Percentiles rank a stretch among this genome's conserved stretches.
Evolutionary conservation across 2,888 invertebrate genomes (phyloP).

Genomic region (Sphecodes monilicornis): DNA sequence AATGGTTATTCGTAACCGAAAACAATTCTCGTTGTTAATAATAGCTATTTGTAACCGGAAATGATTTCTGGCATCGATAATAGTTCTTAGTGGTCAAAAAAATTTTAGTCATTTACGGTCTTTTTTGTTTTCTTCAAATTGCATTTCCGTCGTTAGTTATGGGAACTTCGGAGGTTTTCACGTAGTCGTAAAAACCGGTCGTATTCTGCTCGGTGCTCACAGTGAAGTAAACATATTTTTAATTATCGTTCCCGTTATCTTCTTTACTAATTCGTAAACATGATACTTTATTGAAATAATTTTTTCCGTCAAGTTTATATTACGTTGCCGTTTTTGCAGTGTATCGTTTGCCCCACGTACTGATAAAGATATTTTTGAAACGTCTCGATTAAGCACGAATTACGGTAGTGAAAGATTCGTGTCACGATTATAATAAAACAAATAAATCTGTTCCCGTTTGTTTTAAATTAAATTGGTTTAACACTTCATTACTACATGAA

Average conservation of each 20-base stretch:
- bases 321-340: neutral
- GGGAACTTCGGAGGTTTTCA: neutral
- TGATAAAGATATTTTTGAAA: neutral
- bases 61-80: too few relatives aligned
- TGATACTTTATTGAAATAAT: neutral
- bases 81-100: too few relatives aligned
- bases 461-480: too few relatives aligned
- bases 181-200: neutral
- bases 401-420: neutral
- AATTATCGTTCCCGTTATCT: neutral
- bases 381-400: neutral
- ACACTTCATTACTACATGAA: too few relatives aligned
- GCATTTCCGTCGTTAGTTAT: neutral
- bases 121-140: neutral
- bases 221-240: neutral
- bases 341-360: too few relatives aligned
- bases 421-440: neutral
- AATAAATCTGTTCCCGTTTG: neutral
- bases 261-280: slow-evolving; percentile 5
- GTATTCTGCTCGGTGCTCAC: too few relatives aligned
- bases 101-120: too few relatives aligned
- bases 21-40: too few relatives aligned
- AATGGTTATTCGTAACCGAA: too few relatives aligned
- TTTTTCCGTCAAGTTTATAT: neutral
- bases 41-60: too few relatives aligned